Conservation (phyloP, 2,888 invertebrate genomes). For the Neocrepidodera transversa region DNA sequence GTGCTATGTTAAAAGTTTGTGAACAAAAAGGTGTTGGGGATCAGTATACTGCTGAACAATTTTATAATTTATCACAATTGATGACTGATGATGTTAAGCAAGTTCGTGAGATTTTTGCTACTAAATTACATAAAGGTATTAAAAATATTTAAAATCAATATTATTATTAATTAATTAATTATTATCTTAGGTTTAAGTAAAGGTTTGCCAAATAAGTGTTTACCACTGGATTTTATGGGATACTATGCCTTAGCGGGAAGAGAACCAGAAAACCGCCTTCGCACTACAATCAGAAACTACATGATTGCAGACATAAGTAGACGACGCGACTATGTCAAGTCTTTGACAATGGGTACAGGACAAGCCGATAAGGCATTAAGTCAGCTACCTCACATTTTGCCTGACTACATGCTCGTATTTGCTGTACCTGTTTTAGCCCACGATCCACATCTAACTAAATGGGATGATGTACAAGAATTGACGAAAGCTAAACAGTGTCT, state of each 20-base stretch:
- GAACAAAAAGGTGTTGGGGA: constrained; percentile 96
- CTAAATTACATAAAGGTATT: constrained; percentile 82
- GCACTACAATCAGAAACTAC: constrained; percentile 74
- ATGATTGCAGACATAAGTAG: constrained; percentile 88
- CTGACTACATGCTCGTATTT: constrained; percentile 97
- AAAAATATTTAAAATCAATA: neutral
- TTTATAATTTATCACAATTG: constrained; percentile 89
- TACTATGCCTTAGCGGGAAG: constrained; percentile 91
- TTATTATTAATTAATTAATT: neutral
- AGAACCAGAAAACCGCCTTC: constrained; percentile 83
- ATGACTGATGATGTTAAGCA: constrained; percentile 86
- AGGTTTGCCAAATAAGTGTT: constrained; percentile 86
- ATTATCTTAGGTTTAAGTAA: constrained; percentile 39
- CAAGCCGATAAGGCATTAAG: constrained; percentile 73
- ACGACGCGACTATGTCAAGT: constrained; percentile 89
- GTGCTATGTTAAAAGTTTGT: constrained; percentile 95
- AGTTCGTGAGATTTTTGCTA: constrained; percentile 78
- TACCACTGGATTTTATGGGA: constrained; percentile 86
- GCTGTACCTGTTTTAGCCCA: constrained; percentile 96
- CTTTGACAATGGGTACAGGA: constrained; percentile 73
- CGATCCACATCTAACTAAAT: constrained; percentile 81
- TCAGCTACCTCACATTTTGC: constrained; percentile 87
- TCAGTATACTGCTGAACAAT: constrained; percentile 93
- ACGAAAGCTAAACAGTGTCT: constrained; percentile 84
- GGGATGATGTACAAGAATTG: constrained; percentile 79